Evolutionary conservation across 2,113 vertebrate genomes (phyloP).

Genomic region (Nothobranchius furzeri): DNA sequence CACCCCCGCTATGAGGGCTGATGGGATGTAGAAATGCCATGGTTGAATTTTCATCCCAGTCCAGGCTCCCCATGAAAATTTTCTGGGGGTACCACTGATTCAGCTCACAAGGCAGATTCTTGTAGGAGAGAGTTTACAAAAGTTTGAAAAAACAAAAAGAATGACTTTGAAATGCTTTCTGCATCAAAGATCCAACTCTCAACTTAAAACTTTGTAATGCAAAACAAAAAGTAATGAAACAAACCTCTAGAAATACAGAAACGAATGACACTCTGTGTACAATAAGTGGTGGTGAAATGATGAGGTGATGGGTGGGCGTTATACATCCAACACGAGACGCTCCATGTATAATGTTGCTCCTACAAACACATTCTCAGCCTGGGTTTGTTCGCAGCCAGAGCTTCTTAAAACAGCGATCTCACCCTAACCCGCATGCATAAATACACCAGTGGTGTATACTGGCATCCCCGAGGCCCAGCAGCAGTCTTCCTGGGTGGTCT

Average conservation of each 20-base stretch:
- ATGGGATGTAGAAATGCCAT: no score
- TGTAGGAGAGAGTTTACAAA: conserved; percentile 11
- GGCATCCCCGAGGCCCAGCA: conserved; percentile 75
- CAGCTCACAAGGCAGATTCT: conserved; percentile 49
- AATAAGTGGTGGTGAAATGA: not conserved
- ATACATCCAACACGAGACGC: not conserved
- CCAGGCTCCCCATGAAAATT: no score
- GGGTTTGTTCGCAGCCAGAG: conserved; percentile 43
- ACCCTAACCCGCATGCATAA: conserved; percentile 37
- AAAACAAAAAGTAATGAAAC: no score
- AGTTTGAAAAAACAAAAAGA: conserved; percentile 9
- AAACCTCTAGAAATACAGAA: not conserved
- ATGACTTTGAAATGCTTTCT: conserved; percentile 2
- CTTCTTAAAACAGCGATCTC: conserved; percentile 32
- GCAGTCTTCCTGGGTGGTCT: conserved; percentile 75
- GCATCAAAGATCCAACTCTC: not conserved
- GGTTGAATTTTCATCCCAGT: no score
- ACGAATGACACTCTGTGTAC: no score
- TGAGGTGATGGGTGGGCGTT: not conserved
- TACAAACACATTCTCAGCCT: conserved; percentile 45
- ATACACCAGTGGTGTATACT: conserved; percentile 58
- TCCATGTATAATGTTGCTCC: conserved; percentile 15
- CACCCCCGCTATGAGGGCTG: no score
- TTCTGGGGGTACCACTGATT: conserved; percentile 18
- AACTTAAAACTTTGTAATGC: no score